Base-by-base conservation (phyloP, 2,113 vertebrate genomes). In the Chauna torquata region DNA sequence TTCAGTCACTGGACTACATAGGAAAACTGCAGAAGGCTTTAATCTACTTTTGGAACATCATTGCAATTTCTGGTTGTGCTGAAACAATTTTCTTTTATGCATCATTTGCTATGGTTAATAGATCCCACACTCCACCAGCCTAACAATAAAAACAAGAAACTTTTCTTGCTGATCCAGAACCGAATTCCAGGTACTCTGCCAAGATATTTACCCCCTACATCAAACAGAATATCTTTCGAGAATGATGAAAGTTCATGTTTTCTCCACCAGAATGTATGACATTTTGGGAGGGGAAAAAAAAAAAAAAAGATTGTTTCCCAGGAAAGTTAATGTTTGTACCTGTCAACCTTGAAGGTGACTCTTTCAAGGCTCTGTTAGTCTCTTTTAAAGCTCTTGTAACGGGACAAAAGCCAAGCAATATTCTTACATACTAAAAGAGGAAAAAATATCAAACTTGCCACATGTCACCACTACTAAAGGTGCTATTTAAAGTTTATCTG, bases 341-440 rank as follows among this genome's bases (percentile, higher is more conserved):
- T 88, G 34, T 85, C 82, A 97, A 2, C 49, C 40, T 45, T 91
- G 78, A 96, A 91, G 87, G 84, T 94, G 78, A 91, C 66, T 58
- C 12, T 76, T 64, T 77, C 72, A 54, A 79, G 64, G 40, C 61
- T 89, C 19, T 75, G 47, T 54, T 54, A n/a, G 36, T 65, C 27
- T 87, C 40, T 88, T 82, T 88, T 77, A 93, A 88, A 88, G 8
- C 47, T 83, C 11, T 8, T 44, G 25, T 71, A 77, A 82, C 44
- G 32, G 42, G 30, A 79, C 57, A 79, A 96, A 95, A 91, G 25
- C 52, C 49, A 93, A 95, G 50, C 22, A 88, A 77, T 80, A 38
- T 20, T n/a, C 62, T 42, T 66, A 20, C 12, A 18, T 11, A 22
- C 1, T 55, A 70, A 80, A 72, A 10, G 11, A 66, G 8, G 4